Evolutionary conservation across 1,140 invertebrate species (phyloP).

Genomic region (Drosophila ambigua): DNA sequence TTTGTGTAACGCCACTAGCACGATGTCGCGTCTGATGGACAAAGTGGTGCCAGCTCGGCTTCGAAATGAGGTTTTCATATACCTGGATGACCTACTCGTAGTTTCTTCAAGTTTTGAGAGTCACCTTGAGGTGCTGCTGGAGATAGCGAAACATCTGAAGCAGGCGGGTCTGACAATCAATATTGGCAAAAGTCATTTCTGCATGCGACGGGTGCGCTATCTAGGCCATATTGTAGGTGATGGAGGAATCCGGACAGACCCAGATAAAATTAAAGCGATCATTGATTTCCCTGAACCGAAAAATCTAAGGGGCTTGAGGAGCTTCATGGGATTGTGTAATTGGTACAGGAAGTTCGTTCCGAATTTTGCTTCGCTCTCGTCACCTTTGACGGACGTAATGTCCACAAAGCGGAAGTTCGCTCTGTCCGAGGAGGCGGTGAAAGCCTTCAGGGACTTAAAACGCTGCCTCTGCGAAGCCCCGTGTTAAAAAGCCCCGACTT

Average conservation of each 20-base stretch:
- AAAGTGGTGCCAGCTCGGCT: neutral
- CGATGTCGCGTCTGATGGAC: conserved; percentile 17
- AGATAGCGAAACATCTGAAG: neutral
- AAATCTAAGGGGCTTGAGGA: neutral
- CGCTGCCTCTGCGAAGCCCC: neutral
- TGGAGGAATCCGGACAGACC: neutral
- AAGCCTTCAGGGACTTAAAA: neutral
- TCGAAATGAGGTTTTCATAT: neutral
- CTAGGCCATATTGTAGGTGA: neutral
- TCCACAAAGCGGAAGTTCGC: too few relatives aligned
- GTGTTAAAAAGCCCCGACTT: neutral
- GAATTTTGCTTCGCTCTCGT: neutral
- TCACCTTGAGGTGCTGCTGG: neutral
- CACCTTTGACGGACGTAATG: neutral
- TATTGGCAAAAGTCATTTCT: conserved; percentile 9
- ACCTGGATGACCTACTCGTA: conserved; percentile 9
- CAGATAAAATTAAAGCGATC: neutral
- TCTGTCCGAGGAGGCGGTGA: too few relatives aligned
- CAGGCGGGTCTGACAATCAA: conserved; percentile 11
- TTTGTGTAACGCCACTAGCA: conserved; percentile 5
- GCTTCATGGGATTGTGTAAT: conserved; percentile 2
- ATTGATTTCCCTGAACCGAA: neutral
- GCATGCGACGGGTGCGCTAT: neutral
- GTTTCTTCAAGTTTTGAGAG: conserved; percentile 8
- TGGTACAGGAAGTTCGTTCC: conserved; percentile 1